Conservation (phyloP, 1,140 invertebrate species). For the Chlorops oryzae region DNA sequence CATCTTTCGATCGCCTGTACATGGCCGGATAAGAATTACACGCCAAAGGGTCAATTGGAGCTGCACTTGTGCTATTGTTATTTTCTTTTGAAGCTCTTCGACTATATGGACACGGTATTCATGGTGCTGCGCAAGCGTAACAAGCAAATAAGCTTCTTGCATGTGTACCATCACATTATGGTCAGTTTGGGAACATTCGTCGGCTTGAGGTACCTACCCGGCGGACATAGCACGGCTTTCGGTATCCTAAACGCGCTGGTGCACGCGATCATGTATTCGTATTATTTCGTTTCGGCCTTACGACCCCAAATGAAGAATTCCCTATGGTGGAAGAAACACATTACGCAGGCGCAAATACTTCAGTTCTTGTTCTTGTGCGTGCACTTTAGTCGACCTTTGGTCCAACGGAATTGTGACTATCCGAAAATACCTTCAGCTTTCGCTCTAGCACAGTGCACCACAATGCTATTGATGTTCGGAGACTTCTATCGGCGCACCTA, state of each 20-base stretch:
- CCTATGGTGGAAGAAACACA: slow-evolving; percentile 80
- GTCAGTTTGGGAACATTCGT: slow-evolving; percentile 14
- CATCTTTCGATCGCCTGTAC: too few species aligned
- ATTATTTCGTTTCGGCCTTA: slow-evolving; percentile 65
- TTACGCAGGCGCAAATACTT: slow-evolving; percentile 69
- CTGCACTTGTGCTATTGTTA: background rate
- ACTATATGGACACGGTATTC: slow-evolving; percentile 70
- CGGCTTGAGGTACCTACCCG: slow-evolving; percentile 42
- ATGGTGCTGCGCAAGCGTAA: slow-evolving; percentile 82
- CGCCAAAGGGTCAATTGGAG: background rate
- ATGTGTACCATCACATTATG: slow-evolving; percentile 77
- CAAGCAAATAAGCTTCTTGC: slow-evolving; percentile 74
- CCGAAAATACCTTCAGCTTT: slow-evolving; percentile 60
- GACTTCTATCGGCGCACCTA: background rate
- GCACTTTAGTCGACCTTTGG: slow-evolving; percentile 56
- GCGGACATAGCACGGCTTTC: slow-evolving; percentile 64
- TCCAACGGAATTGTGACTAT: slow-evolving; percentile 65
- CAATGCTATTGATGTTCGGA: slow-evolving; percentile 53
- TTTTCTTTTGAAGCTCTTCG: slow-evolving; percentile 40
- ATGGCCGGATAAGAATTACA: background rate
- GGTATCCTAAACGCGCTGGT: slow-evolving; percentile 71
- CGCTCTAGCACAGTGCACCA: slow-evolving; percentile 63
- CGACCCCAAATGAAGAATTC: slow-evolving; percentile 59
- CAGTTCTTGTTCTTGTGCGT: slow-evolving; percentile 66
- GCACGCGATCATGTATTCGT: slow-evolving; percentile 73